A percentile compares a stretch with the other conserved stretches of the same genome.
phyloP scores from a whole-genome alignment of 1,140 invertebrate species.

The Cherax destructor region DNA sequence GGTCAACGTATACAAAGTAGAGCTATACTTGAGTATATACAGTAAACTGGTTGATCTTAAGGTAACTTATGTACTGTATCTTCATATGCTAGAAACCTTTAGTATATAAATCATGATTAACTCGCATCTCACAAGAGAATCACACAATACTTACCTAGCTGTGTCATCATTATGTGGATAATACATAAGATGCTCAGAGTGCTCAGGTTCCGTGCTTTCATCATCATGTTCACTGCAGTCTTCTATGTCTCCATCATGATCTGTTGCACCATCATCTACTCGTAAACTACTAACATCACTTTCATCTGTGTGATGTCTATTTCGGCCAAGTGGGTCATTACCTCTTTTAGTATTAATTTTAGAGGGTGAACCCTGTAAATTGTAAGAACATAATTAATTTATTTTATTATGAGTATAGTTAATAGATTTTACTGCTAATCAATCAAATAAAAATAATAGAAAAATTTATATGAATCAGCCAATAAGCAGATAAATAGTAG shows the following conservation, averaged over 20 bases:
- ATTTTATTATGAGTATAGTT: background rate
- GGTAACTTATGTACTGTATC: no score
- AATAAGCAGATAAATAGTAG: background rate
- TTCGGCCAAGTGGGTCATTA: conserved; percentile 28
- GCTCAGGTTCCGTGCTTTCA: conserved; percentile 84
- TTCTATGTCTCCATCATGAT: conserved; percentile 90
- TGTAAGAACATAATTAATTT: background rate
- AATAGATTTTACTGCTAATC: background rate
- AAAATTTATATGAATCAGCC: background rate
- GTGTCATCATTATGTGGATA: conserved; percentile 80
- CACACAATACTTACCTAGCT: conserved; percentile 72
- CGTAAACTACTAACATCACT: conserved; percentile 71
- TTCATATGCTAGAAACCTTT: no score
- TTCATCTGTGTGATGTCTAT: conserved; percentile 80
- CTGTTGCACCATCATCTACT: conserved; percentile 80
- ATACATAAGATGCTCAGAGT: conserved; percentile 79
- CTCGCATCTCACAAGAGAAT: background rate
- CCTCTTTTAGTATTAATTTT: conserved; percentile 55
- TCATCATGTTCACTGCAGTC: conserved; percentile 89
- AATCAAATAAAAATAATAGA: background rate
- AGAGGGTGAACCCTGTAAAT: conserved; percentile 71
- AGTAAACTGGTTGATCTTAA: no score
- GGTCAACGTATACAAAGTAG: no score
- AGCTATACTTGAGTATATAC: no score
- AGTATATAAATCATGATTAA: background rate